phyloP scores from a whole-genome alignment of 2,113 vertebrate genomes.

The Pionites leucogaster region DNA sequence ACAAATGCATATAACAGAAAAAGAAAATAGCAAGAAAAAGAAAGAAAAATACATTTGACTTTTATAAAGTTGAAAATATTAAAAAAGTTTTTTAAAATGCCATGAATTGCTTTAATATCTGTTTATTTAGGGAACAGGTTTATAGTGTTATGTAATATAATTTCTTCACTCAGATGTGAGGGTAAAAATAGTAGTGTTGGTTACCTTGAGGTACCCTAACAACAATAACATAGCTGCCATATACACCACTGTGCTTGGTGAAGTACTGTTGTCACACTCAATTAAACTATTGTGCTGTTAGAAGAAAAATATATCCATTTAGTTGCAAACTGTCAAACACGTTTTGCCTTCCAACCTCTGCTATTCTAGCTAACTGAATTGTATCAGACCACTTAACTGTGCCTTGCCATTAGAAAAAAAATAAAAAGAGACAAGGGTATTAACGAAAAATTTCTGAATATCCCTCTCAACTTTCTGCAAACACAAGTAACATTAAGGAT shows the following conservation, averaged over 20 bases:
- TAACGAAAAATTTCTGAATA: not conserved
- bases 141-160: not conserved
- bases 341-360: not conserved
- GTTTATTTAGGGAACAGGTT: not conserved
- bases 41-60: not conserved
- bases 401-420: not conserved
- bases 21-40: not conserved
- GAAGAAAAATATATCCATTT: slow-evolving; percentile 32
- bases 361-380: slow-evolving; percentile 12
- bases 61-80: not conserved
- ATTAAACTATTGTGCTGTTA: not conserved
- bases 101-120: not conserved
- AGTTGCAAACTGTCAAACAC: slow-evolving; percentile 1
- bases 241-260: not conserved
- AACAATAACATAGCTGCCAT: not conserved
- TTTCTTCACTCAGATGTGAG: not conserved
- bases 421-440: not conserved
- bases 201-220: not conserved
- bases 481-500: not conserved
- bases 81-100: not conserved
- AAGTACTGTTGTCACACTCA: not conserved
- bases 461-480: not conserved
- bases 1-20: not conserved
- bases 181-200: not conserved
- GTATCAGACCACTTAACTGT: not conserved